Percentiles rank a stretch among this genome's conserved stretches.
phyloP scores from a whole-genome alignment of 1,140 invertebrate species.

The Coenobita brevimanus region DNA sequence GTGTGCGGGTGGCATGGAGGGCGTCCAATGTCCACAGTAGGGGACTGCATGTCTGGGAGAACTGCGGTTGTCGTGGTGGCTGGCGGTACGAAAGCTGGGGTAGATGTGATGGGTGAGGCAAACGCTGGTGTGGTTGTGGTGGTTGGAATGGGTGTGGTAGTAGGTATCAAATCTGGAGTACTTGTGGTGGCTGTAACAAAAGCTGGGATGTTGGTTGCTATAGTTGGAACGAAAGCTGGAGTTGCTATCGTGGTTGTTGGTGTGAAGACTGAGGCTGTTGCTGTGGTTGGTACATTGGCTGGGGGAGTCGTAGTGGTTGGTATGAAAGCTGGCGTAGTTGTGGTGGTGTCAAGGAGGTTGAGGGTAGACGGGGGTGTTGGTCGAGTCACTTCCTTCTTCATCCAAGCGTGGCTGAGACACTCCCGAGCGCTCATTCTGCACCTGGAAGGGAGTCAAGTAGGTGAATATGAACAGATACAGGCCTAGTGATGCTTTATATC shows the following conservation, averaged over 20 bases:
- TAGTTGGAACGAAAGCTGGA: background rate
- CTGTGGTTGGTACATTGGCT: background rate
- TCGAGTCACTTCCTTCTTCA: slow-evolving; percentile 71
- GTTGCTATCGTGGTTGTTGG: background rate
- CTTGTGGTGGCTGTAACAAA: background rate
- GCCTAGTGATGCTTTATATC: too few species aligned
- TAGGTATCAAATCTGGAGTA: background rate
- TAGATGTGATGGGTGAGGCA: background rate
- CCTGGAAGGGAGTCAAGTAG: slow-evolving; percentile 74
- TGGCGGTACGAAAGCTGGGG: background rate
- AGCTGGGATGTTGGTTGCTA: background rate
- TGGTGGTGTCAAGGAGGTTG: slow-evolving; percentile 8
- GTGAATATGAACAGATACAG: too few species aligned
- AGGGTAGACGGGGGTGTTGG: slow-evolving; percentile 19
- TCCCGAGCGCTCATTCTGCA: slow-evolving; percentile 79
- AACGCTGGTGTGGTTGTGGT: background rate
- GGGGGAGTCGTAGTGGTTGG: background rate
- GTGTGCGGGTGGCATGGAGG: slow-evolving; percentile 52
- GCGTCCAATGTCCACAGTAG: slow-evolving; percentile 38
- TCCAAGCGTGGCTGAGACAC: slow-evolving; percentile 80
- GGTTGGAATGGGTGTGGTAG: background rate
- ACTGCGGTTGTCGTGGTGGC: background rate
- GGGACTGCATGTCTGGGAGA: slow-evolving; percentile 33
- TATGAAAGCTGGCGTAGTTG: background rate
- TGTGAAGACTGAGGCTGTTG: background rate